phyloP scores from a whole-genome alignment of 2,888 invertebrate species.

The Archips crataeganus region DNA sequence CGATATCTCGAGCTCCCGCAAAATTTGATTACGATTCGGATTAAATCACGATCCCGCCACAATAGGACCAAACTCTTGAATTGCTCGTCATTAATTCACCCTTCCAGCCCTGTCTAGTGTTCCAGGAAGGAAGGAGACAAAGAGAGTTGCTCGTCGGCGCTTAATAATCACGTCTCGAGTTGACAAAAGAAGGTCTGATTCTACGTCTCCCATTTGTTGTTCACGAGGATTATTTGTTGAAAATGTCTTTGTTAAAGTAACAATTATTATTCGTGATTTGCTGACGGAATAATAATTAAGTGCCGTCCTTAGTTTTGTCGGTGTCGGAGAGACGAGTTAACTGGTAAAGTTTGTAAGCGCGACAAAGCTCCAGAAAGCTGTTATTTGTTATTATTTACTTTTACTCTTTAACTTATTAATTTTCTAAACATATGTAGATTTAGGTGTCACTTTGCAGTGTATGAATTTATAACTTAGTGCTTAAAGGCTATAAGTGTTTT shows the following conservation, averaged over 20 bases:
- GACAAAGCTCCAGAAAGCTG: neutral
- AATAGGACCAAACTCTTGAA: slow-evolving; percentile 30
- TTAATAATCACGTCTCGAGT: slow-evolving; percentile 28
- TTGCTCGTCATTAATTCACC: slow-evolving; percentile 34
- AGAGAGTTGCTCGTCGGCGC: slow-evolving; percentile 1
- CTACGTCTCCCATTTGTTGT: slow-evolving; percentile 26
- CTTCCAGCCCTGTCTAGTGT: slow-evolving; percentile 7
- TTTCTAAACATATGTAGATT: no score
- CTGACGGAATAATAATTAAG: slow-evolving; percentile 25
- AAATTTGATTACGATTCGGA: slow-evolving; percentile 37
- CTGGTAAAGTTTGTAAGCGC: neutral
- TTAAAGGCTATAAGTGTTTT: no score
- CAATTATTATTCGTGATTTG: slow-evolving; percentile 16
- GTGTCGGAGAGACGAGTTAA: neutral
- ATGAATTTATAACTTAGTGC: no score
- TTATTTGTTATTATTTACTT: neutral
- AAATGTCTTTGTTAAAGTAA: slow-evolving; percentile 31
- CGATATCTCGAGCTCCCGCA: slow-evolving; percentile 25
- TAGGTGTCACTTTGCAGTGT: no score
- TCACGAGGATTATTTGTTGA: slow-evolving; percentile 21
- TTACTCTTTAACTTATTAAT: no score
- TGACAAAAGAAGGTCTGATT: slow-evolving; percentile 35
- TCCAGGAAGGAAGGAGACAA: slow-evolving; percentile 7
- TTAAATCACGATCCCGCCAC: slow-evolving; percentile 35
- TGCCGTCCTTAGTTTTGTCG: neutral